Conservation (phyloP, 2,113 vertebrate genomes). For the Ceratotherium simum region DNA sequence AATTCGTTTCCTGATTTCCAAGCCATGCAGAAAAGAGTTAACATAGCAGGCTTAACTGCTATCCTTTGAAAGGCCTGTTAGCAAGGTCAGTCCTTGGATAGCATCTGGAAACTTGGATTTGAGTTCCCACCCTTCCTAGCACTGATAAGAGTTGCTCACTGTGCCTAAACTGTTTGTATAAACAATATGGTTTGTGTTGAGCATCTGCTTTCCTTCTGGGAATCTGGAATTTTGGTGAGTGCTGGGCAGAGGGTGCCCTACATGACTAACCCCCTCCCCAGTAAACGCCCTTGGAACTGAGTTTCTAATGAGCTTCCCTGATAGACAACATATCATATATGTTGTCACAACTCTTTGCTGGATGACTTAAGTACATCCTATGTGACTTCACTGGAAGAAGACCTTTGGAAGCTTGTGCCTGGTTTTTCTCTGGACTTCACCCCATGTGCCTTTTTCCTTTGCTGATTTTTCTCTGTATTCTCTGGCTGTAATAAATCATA, state of each 20-base stretch:
- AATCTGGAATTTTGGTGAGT: slow-evolving; percentile 58
- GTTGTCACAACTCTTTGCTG: slow-evolving; percentile 27
- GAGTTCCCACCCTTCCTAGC: slow-evolving; percentile 6
- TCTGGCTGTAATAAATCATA: slow-evolving; percentile 30
- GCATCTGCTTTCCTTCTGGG: slow-evolving; percentile 55
- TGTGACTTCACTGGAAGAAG: slow-evolving; percentile 22
- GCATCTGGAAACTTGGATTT: slow-evolving; percentile 65
- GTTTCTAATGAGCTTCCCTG: slow-evolving; percentile 59
- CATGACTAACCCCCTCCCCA: background rate
- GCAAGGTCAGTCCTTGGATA: background rate
- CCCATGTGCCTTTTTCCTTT: slow-evolving; percentile 20
- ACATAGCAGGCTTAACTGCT: background rate
- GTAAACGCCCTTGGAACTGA: slow-evolving; percentile 21
- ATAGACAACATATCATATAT: slow-evolving; percentile 32
- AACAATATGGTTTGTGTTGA: slow-evolving; percentile 53
- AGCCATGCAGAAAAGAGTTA: slow-evolving; percentile 1
- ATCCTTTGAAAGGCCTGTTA: slow-evolving; percentile 29
- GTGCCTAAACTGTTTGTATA: slow-evolving; percentile 54
- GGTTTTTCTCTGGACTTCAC: slow-evolving; percentile 23
- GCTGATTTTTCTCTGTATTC: slow-evolving; percentile 6
- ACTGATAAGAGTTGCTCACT: slow-evolving; percentile 51
- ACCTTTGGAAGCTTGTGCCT: slow-evolving; percentile 5
- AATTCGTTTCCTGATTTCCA: slow-evolving; percentile 22
- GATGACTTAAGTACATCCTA: slow-evolving; percentile 33
- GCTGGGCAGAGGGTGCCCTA: slow-evolving; percentile 32